phyloP scores from a whole-genome alignment of 2,797 vertebrate genomes.

The Hybognathus amarus region DNA sequence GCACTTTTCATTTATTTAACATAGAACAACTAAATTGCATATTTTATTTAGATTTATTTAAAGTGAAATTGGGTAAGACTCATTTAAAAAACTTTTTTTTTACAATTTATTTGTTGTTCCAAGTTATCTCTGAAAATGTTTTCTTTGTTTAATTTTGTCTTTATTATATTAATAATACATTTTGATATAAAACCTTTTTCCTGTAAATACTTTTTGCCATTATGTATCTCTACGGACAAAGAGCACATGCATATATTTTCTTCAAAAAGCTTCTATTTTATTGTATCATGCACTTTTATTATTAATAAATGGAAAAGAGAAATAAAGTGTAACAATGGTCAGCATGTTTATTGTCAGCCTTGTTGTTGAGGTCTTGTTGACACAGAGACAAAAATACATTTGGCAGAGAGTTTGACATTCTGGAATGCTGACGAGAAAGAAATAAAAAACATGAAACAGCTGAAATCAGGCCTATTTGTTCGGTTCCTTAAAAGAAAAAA shows the following conservation, averaged over 20 bases:
- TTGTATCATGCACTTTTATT: neutral
- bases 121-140: neutral
- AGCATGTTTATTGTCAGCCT: constrained; percentile 20
- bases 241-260: neutral
- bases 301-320: neutral
- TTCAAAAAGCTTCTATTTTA: neutral
- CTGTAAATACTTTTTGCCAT: too few relatives aligned
- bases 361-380: constrained; percentile 12
- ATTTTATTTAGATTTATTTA: neutral
- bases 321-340: constrained; percentile 16
- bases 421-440: neutral
- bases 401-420: constrained; percentile 12
- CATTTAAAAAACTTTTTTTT: neutral
- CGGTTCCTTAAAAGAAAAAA: neutral
- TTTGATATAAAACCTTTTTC: neutral
- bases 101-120: neutral
- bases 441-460: neutral
- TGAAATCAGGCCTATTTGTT: constrained; percentile 23
- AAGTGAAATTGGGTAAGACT: too few relatives aligned
- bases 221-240: neutral
- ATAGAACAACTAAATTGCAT: neutral
- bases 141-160: neutral
- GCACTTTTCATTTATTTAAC: too few relatives aligned
- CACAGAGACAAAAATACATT: constrained; percentile 21
- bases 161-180: neutral